These are phyloP conservation scores for Pilophorus perplexus DNA, from an alignment of 2,888 invertebrate genomes.

Conservation along the genomic window DNA sequence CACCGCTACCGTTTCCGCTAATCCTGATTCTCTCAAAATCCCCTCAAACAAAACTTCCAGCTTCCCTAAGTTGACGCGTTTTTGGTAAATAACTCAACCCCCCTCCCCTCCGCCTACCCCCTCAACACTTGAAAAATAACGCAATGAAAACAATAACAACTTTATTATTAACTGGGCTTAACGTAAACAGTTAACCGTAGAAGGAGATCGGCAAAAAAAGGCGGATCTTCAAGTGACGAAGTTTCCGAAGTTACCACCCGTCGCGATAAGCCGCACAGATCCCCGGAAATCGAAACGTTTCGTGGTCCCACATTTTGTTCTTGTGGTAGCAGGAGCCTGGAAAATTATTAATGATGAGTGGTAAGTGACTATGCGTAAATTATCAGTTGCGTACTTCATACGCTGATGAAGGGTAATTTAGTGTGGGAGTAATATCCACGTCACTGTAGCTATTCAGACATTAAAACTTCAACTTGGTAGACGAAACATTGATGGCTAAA, in stretches of 20 bases:
- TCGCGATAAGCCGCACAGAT: slow-evolving; percentile 20
- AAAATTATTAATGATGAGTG: too few species aligned
- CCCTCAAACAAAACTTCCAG: too few species aligned
- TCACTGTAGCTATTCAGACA: too few species aligned
- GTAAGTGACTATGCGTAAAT: too few species aligned
- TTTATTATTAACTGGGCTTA: slow-evolving; percentile 26
- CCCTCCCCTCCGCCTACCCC: too few species aligned
- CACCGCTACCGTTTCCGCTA: too few species aligned
- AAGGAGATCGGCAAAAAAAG: slow-evolving; percentile 1
- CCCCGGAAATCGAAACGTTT: slow-evolving; percentile 22
- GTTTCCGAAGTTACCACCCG: slow-evolving; percentile 1
- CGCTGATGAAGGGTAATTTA: too few species aligned
- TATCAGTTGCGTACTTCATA: too few species aligned
- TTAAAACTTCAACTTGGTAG: neutral
- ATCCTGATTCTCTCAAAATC: too few species aligned
- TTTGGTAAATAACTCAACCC: too few species aligned
- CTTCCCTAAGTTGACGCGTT: too few species aligned
- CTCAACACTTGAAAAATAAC: slow-evolving; percentile 2
- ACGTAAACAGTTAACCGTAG: slow-evolving; percentile 1
- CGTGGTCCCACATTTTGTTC: slow-evolving; percentile 35
- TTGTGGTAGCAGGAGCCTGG: slow-evolving; percentile 33
- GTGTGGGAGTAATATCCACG: neutral
- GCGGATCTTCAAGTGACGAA: neutral
- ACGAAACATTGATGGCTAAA: neutral
- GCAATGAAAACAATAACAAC: slow-evolving; percentile 28